Base-by-base conservation (phyloP, 2,113 vertebrate genomes). In the Mormyrus iriodes region DNA sequence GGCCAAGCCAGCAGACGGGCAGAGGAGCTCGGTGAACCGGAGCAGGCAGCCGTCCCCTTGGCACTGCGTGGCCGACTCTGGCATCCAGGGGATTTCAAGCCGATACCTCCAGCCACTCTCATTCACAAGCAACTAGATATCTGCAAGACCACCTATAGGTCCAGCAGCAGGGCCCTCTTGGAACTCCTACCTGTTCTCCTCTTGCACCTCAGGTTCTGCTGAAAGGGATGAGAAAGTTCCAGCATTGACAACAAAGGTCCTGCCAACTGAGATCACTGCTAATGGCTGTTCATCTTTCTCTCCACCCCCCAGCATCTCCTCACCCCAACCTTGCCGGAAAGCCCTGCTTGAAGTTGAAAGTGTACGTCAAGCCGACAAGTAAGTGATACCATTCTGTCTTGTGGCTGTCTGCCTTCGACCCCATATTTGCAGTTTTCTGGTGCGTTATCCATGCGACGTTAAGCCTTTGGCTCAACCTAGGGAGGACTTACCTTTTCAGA, bases 281-380 rank as follows among this genome's bases (percentile, higher is more conserved):
- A 88, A 73, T 44, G 3, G 65, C 17, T 73, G 65, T 85, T 21
- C 79, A 0, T 58, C 17, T 88, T 31, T 88, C 12, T 86, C 8
- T n/a, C 9, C 8, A 90, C 90, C 94, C 89, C 89, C 0, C 94
- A 99, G 97, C 98, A 0, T 97, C 98, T 0, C 96, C 97, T 0
- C 97, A 97, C 49, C 97, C 96, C 0, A 98, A 96, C 91, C 90
- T 94, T 31, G 97, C 97, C 91, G 98, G 97, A 92, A 96, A 94
- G 89, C 95, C 96, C 53, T 99, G 98, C 95, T 95, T 99, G 94
- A 97, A 97, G 92, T 95, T 99, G 89, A 98, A 97, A 91, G 97
- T 98, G 89, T 99, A 98, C 0, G 97, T 98, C 89, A 97, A 96
- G 76, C 97, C 97, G 0, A 96, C 96, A 79, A 98, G 97, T 97